phyloP scores from a whole-genome alignment of 2,888 invertebrate species.

The Apodemia hepburni region DNA sequence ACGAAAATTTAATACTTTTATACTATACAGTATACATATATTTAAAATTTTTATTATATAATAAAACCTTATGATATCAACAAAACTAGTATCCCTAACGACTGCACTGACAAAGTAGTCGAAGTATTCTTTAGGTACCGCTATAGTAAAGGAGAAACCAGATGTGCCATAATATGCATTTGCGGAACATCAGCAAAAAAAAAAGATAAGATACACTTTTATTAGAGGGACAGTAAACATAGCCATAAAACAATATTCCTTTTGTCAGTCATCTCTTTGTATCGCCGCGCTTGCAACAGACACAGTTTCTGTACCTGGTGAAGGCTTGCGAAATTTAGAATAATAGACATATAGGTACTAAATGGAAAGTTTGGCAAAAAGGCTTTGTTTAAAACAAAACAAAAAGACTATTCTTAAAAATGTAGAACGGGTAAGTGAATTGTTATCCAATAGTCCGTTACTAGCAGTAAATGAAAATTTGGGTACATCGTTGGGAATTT shows the following conservation, averaged over 20 bases:
- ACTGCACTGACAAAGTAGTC: no score
- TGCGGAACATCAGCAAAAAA: constrained; percentile 4
- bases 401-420: neutral
- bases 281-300: neutral
- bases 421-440: neutral
- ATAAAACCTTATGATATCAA: neutral
- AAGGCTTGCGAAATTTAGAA: constrained; percentile 8
- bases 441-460: no score
- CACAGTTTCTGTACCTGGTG: constrained; percentile 1
- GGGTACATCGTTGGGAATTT: no score
- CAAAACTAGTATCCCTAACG: no score
- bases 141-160: neutral
- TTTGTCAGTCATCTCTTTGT: neutral
- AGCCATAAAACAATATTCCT: constrained; percentile 8
- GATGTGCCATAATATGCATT: neutral
- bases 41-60: no score
- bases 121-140: neutral
- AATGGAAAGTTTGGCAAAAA: constrained; percentile 14
- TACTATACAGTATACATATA: no score
- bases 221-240: neutral
- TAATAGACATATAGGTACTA: neutral
- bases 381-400: neutral
- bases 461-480: no score
- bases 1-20: no score
- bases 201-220: neutral